Percentiles rank a stretch among this genome's conserved stretches.
Evolutionary conservation across 2,797 vertebrate genomes (phyloP).

Genomic region (Parambassis ranga): DNA sequence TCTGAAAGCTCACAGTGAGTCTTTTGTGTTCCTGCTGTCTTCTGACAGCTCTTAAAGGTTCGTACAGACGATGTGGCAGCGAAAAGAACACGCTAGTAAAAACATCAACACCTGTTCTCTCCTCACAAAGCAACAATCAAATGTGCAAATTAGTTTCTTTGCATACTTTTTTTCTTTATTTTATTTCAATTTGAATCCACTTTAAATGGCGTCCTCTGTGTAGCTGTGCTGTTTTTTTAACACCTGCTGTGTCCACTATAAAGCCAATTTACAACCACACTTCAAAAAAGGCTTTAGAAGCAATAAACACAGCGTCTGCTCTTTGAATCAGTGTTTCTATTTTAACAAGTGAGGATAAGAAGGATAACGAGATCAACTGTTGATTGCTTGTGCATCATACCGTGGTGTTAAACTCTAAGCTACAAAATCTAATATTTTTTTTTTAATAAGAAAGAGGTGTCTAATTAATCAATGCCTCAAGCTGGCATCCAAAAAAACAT

Average conservation of each 20-base stretch:
- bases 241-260: neutral
- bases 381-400: neutral
- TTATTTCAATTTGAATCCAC: no score
- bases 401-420: neutral
- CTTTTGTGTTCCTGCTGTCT: neutral
- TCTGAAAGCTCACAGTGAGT: neutral
- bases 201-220: neutral
- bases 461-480: no score
- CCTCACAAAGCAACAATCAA: neutral
- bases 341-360: neutral
- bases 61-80: no score
- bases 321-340: neutral
- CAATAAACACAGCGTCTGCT: neutral
- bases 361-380: slow-evolving; percentile 9
- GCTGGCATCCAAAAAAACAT: neutral
- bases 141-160: slow-evolving; percentile 19
- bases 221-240: neutral
- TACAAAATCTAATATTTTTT: neutral
- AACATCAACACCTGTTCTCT: slow-evolving; percentile 12
- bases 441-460: no score
- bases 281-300: neutral
- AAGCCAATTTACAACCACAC: neutral
- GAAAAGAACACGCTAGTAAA: neutral
- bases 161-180: neutral
- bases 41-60: neutral